Base-by-base conservation (phyloP, 2,797 vertebrate genomes). In the Enteromius viviparus region DNA sequence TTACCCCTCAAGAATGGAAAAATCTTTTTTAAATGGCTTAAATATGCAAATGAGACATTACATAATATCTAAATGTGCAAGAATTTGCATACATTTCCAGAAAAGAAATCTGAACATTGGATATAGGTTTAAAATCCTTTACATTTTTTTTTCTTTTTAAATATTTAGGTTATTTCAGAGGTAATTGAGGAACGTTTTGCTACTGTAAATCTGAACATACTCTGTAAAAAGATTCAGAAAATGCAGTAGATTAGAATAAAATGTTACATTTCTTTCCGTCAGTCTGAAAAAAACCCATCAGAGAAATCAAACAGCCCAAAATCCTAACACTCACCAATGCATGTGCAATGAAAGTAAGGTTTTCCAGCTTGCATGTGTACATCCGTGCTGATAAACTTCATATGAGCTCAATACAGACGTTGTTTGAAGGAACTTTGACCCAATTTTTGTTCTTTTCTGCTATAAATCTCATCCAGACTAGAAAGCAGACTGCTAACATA, bases 341-440 rank as follows among this genome's bases (percentile, higher is more conserved):
- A 7, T 0, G 40, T 42, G 40, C 0, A 10, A 42, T 42, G 10
- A 58, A 23, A 23, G 10, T 23, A 12, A 14, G 5, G n/a, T 62
- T 14, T 53, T 6, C 19, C 19, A 21, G 51, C 70, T 49, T 32
- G 5, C 58, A 29, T 29, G 55, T 40, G 21, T 17, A 58, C 17
- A 17, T 58, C 23, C 6, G 4, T 47, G 55, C 75, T 12, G n/a
- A 42, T n/a, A 26, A 32, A 64, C 40, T 55, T 37, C 72, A 77
- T 2, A 60, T 26, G 75, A 64, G 10, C 21, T 23, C n/a, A 3
- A 47, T 29, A 60, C 69, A 47, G 26, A 32, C 19, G 15, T 62
- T 81, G 68, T 72, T 72, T n/a, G 55, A 55, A 19, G 40, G 78
- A 75, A 81, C 55, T 81, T 80, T 81, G 32, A 49, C 58, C 69